Percentiles rank a stretch among this genome's conserved stretches.
Conservation (phyloP, 1,140 invertebrate species). For the Mesaphorura yosii region DNA sequence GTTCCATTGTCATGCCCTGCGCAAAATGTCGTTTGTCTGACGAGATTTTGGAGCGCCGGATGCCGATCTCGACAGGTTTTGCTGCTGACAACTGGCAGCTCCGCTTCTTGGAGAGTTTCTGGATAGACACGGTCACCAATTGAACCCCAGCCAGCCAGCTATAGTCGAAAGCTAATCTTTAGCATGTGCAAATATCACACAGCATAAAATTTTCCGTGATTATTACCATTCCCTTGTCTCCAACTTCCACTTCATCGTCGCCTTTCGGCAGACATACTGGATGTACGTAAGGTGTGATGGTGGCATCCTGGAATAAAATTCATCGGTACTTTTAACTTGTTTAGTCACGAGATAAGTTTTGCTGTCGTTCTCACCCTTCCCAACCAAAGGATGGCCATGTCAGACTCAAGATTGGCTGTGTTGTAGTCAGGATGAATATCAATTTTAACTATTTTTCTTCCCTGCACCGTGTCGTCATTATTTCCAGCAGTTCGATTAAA, state of each 20-base stretch:
- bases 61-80: conserved; percentile 11
- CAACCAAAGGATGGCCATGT: conserved; percentile 22
- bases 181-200: not conserved
- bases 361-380: conserved; percentile 2
- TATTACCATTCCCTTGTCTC: conserved; percentile 9
- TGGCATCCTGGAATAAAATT: not conserved
- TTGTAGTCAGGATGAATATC: conserved; percentile 16
- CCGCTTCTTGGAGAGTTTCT: conserved; percentile 16
- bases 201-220: not conserved
- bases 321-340: not conserved
- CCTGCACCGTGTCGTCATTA: conserved; percentile 20
- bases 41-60: conserved; percentile 10
- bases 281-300: conserved; percentile 9
- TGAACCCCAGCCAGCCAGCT: conserved; percentile 24
- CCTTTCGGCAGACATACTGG: conserved; percentile 15
- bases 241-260: conserved; percentile 11
- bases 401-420: conserved; percentile 11
- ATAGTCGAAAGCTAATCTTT: not conserved
- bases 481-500: conserved; percentile 9
- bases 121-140: conserved; percentile 17
- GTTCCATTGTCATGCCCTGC: conserved; percentile 20
- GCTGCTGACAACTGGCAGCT: conserved; percentile 7
- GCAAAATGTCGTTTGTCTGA: conserved; percentile 16
- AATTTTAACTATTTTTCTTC: not conserved
- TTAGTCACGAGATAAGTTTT: not conserved